Conservation (phyloP, 2,888 invertebrate species). For the Scaeva pyrastri region DNA sequence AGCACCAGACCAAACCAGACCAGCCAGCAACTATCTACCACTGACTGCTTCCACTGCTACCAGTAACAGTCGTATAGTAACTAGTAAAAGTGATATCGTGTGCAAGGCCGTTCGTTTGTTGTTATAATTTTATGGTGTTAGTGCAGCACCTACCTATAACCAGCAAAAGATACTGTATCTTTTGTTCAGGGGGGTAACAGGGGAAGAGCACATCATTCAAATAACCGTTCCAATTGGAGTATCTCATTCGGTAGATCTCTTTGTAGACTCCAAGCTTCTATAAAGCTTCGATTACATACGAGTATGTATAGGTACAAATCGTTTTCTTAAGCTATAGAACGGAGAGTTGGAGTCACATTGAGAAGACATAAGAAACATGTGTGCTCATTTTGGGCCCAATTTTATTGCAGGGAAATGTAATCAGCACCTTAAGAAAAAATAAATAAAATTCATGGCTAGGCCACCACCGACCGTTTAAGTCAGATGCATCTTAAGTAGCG, state of each 20-base stretch:
- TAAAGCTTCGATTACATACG: constrained; percentile 41
- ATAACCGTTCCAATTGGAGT: constrained; percentile 73
- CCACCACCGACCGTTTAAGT: not conserved
- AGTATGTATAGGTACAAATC: too few species aligned
- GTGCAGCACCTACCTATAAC: constrained; percentile 52
- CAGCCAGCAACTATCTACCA: too few species aligned
- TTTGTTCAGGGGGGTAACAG: not conserved
- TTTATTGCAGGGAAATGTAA: constrained; percentile 57
- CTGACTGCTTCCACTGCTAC: too few species aligned
- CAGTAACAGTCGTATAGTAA: constrained; percentile 47
- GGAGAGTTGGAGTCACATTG: constrained; percentile 19
- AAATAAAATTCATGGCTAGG: constrained; percentile 44
- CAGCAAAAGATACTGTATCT: constrained; percentile 45
- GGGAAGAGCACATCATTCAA: constrained; percentile 39
- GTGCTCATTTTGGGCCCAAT: constrained; percentile 57
- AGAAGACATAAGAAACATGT: constrained; percentile 41
- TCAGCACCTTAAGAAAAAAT: constrained; percentile 4
- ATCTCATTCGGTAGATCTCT: constrained; percentile 66
- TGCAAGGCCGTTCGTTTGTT: constrained; percentile 78
- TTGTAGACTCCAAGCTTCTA: constrained; percentile 37
- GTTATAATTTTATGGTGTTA: constrained; percentile 63
- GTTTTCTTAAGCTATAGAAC: constrained; percentile 53
- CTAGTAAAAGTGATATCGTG: constrained; percentile 78
- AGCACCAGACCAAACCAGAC: too few species aligned
- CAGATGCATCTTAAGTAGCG: not conserved